Conservation (phyloP, 2,888 invertebrate genomes). For the Lepidochrysops patricia region DNA sequence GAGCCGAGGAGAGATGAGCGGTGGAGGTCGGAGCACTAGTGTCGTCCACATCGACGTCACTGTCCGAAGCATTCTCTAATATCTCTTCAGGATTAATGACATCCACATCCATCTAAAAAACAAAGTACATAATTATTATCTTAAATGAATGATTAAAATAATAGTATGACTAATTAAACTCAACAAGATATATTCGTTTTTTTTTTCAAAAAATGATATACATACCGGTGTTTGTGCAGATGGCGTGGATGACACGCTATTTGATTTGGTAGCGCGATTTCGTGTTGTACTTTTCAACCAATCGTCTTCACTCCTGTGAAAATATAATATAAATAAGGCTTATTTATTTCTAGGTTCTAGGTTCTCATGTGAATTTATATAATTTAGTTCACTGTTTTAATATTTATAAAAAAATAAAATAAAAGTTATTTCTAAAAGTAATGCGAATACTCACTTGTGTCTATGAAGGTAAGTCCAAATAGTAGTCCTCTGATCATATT, state of each 20-base stretch:
- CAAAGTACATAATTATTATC: too few species aligned
- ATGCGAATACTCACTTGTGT: slow-evolving; percentile 53
- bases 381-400: too few species aligned
- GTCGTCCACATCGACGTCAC: slow-evolving; percentile 64
- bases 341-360: background rate
- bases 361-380: too few species aligned
- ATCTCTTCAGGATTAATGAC: slow-evolving; percentile 43
- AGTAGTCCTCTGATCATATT: slow-evolving; percentile 92
- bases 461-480: slow-evolving; percentile 97
- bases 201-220: background rate
- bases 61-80: slow-evolving; percentile 52
- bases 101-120: slow-evolving; percentile 39
- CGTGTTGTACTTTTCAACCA: slow-evolving; percentile 47
- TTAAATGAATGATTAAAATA: too few species aligned
- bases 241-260: slow-evolving; percentile 30
- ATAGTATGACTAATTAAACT: too few species aligned
- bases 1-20: slow-evolving; percentile 52
- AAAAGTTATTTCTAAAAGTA: too few species aligned
- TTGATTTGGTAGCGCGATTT: slow-evolving; percentile 40
- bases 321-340: too few species aligned
- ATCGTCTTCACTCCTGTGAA: slow-evolving; percentile 59
- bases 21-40: slow-evolving; percentile 32
- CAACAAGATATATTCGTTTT: background rate
- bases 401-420: background rate
- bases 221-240: slow-evolving; percentile 26